Evolutionary conservation across 92 coral and sea anemone species (phyloP), one percentile per base, ranked within the genome.

Genomic region (Palythoa heliodiscus): DNA sequence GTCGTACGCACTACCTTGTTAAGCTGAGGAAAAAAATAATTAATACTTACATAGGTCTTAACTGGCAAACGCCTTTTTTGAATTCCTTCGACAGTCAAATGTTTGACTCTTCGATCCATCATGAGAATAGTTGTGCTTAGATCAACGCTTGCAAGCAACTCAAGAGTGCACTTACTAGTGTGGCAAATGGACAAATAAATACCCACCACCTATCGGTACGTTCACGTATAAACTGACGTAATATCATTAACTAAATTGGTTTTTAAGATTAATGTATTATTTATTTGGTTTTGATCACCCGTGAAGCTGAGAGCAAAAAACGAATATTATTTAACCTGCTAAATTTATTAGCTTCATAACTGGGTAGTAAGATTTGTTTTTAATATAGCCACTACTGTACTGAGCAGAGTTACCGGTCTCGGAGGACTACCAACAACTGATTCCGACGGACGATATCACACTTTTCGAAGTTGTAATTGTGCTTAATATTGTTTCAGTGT

Each of bases 41-140:
- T 15, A 23, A 24, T 10, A 83, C 93, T 90, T 73, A 90, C 93
- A 47, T 90, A 90, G 63, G 78, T 87, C 63, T 87, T 90, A 71
- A 87, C 91, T 10, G 93, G 93, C 55, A 61, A 71, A 20, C 88
- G 88, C 22, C 93, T 84, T 67, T 90, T 90, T 69, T 90, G 93
- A 9, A 90, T 83, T 50, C 91, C 93, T 58, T 90, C 93, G 17
- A 87, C 88, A 43, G 93, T 83, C 38, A 90, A 66, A 7, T 69
- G 52, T 17, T 90, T 87, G 66, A 88, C 86, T 70, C 90, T 75
- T 77, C 93, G 88, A 48, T 90, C 88, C 93, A 90, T 90, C 12
- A 54, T 43, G 61, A 23, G 61, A 20, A 43, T n/a, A 17, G 70
- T 16, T 77, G n/a, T 23, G 39, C 13, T 60, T 5, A 11, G 35